Evolutionary conservation across 1,140 invertebrate genomes (phyloP).

Genomic region (Chironomus striatipennis): DNA sequence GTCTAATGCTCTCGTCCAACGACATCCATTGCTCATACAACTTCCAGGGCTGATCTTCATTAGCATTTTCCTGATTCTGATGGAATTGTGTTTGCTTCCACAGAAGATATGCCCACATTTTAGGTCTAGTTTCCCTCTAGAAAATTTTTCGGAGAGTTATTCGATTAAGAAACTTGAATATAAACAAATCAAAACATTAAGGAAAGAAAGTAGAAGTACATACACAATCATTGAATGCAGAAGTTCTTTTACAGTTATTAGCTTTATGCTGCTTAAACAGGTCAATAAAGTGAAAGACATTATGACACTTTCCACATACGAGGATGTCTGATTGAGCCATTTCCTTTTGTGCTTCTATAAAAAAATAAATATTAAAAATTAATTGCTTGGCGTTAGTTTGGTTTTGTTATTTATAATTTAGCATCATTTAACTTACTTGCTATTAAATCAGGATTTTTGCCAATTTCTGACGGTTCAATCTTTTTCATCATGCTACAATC

Average conservation of each 20-base stretch:
- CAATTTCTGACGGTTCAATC: conserved; percentile 54
- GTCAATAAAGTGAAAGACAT: conserved; percentile 68
- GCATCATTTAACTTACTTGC: conserved; percentile 45
- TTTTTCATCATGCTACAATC: conserved; percentile 26
- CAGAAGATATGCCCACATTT: conserved; percentile 73
- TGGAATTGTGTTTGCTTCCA: conserved; percentile 59
- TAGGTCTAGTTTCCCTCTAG: conserved; percentile 64
- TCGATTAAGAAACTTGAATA: conserved; percentile 16
- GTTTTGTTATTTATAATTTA: conserved; percentile 20
- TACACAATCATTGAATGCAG: conserved; percentile 47
- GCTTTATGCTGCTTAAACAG: conserved; percentile 63
- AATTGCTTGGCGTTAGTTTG: not conserved
- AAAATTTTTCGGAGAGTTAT: conserved; percentile 29
- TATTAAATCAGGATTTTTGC: conserved; percentile 54
- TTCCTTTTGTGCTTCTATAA: conserved; percentile 59
- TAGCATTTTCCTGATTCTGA: conserved; percentile 42
- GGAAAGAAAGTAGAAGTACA: too few species aligned
- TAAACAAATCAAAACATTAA: not conserved
- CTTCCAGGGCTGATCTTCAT: conserved; percentile 55
- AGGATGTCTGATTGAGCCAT: conserved; percentile 64
- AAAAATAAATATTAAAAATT: conserved; percentile 26
- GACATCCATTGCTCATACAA: conserved; percentile 74
- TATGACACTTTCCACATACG: conserved; percentile 70
- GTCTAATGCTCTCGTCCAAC: conserved; percentile 57
- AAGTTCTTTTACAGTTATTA: conserved; percentile 47